Evolutionary conservation across 2,888 invertebrate species (phyloP), one percentile per base, ranked within the genome.

Genomic region (Sabellastarte sp.): DNA sequence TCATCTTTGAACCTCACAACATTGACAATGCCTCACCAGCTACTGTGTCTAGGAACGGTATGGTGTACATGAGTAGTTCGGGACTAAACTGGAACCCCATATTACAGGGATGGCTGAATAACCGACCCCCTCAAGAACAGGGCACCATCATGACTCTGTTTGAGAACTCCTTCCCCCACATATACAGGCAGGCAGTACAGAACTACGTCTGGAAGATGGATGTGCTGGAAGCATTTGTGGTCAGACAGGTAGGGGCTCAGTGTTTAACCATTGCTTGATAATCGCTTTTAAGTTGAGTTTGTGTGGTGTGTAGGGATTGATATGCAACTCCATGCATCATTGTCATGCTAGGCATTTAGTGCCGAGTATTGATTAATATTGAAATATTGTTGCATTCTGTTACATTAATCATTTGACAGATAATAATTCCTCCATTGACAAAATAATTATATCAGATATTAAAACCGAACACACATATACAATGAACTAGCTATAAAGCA

Each of bases 21-120:
- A 95, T 97, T 67, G 96, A 97, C 80, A 97, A 97, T 79, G 97
- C 97, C 0, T 95, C 95, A 10, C 97, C 96, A 1, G 96, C 97
- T 1, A 97, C 97, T 0, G 97, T 97, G 0, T 96, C 95, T 0
- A 87, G 93, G 66, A 93, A 93, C 79, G 94, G 94, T 52, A 84
- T 84, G 84, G 84, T 84, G 3, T 97, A 95, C 81, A 97, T 97
- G 96, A 95, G 95, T 77, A 93, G 95, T 0, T 96, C 96, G 0
- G 96, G 95, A 0, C 85, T 97, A 58, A 91, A 93, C 80, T 97
- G 95, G 91, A 89, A 89, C 75, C 96, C 96, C 78, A 92, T 96
- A 61, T 88, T 95, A 80, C 94, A 85, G 81, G 84, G 84, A 10
- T 85, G 85, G 85, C 70, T 85, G 66, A 78, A 81, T 57, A 72